Conservation (phyloP, 2,113 vertebrate species). For the Brachyhypopomus occidentalis region DNA sequence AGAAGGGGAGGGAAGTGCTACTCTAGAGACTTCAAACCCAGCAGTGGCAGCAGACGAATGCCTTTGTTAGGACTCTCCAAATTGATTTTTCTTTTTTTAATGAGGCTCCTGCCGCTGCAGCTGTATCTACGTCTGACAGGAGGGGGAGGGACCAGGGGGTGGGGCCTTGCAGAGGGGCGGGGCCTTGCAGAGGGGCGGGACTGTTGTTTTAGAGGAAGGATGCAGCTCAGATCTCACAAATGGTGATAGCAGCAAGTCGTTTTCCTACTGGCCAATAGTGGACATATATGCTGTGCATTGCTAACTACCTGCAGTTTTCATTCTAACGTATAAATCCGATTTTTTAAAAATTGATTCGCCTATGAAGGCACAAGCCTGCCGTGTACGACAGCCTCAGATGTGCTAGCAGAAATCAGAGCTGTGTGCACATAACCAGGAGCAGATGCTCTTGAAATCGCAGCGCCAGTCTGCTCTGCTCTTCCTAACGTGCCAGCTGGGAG, state of each 20-base stretch:
- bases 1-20: slow-evolving; percentile 49
- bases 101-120: slow-evolving; percentile 64
- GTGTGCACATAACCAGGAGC: slow-evolving; percentile 43
- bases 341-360: slow-evolving; percentile 2
- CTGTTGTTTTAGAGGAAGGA: slow-evolving; percentile 37
- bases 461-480: slow-evolving; percentile 26
- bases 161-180: background rate
- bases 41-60: slow-evolving; percentile 66
- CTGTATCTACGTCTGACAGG: slow-evolving; percentile 57
- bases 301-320: background rate
- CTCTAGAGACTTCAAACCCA: slow-evolving; percentile 70
- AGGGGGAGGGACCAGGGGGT: slow-evolving; percentile 32
- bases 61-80: slow-evolving; percentile 67
- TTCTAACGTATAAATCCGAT: background rate
- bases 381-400: background rate
- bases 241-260: background rate
- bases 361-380: background rate
- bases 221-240: slow-evolving; percentile 21
- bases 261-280: slow-evolving; percentile 7
- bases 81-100: slow-evolving; percentile 78
- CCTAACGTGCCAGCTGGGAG: background rate
- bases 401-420: slow-evolving; percentile 12
- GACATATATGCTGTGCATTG: slow-evolving; percentile 3
- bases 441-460: slow-evolving; percentile 44
- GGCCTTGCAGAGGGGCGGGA: background rate